A percentile compares a stretch with the other conserved stretches of the same genome.
Conservation (phyloP, 2,797 vertebrate genomes). For the Sebastes hopkinsi region DNA sequence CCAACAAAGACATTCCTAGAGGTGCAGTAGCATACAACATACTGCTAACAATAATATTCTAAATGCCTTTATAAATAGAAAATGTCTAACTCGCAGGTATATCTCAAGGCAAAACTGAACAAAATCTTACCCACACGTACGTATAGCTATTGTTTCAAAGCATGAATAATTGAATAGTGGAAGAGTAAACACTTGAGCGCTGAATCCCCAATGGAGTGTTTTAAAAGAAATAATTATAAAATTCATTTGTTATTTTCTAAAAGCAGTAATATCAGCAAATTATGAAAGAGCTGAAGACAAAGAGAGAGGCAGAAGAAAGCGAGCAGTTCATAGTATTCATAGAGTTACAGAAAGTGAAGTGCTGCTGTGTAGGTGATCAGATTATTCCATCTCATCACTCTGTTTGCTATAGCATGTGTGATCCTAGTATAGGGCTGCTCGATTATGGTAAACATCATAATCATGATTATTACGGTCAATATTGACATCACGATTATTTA, state of each 20-base stretch:
- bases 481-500: no score
- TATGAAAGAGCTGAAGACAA: not conserved
- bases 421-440: no score
- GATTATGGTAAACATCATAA: no score
- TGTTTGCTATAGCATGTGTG: not conserved
- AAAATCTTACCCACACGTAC: not conserved
- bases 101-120: conserved; percentile 15
- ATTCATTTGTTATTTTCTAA: conserved; percentile 1
- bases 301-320: not conserved
- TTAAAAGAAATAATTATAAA: conserved; percentile 15
- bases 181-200: conserved; percentile 28
- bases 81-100: not conserved
- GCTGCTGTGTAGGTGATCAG: conserved; percentile 2
- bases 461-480: no score
- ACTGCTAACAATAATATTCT: not conserved
- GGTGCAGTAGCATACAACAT: not conserved
- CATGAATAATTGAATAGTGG: conserved; percentile 40
- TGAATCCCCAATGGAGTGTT: not conserved
- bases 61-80: not conserved
- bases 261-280: conserved; percentile 10
- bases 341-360: not conserved
- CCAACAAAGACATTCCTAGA: not conserved
- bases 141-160: conserved; percentile 20
- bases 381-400: conserved; percentile 4
- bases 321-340: not conserved